phyloP scores from a whole-genome alignment of 2,797 vertebrate genomes.

The Liasis olivaceus region DNA sequence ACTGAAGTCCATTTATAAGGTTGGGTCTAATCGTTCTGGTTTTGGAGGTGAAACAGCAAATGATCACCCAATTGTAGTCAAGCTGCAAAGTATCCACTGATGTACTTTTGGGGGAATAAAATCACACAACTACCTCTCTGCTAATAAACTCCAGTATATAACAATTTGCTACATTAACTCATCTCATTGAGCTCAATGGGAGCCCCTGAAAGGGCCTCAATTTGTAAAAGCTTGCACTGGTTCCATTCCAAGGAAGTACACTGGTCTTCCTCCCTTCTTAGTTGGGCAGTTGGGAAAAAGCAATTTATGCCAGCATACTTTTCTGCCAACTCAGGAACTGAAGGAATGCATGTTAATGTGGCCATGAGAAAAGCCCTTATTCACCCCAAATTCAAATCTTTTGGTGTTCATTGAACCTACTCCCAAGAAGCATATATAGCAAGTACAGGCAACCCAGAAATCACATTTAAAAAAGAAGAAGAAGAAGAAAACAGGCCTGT shows the following conservation, averaged over 20 bases:
- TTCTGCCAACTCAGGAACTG: background rate
- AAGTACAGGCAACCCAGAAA: background rate
- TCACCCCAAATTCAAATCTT: background rate
- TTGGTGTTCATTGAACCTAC: background rate
- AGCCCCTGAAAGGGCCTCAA: background rate
- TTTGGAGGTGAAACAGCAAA: background rate
- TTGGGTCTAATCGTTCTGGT: background rate
- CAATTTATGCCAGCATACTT: background rate
- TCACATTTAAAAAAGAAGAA: background rate
- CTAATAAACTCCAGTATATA: background rate
- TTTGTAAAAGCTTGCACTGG: too few species aligned
- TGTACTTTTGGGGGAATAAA: background rate
- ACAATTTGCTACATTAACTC: background rate
- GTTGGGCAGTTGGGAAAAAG: background rate
- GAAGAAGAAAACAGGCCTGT: background rate
- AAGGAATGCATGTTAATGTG: background rate
- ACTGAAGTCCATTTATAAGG: background rate
- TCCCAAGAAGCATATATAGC: background rate
- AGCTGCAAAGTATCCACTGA: background rate
- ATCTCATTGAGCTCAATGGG: background rate
- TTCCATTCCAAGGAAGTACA: background rate
- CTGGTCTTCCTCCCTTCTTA: background rate
- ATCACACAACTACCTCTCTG: background rate
- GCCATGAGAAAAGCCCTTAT: background rate
- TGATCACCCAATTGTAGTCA: background rate